These are phyloP conservation scores for Microctenopoma stevenorrisi DNA, from an alignment of 2,797 vertebrate species.

Conservation along the genomic window DNA sequence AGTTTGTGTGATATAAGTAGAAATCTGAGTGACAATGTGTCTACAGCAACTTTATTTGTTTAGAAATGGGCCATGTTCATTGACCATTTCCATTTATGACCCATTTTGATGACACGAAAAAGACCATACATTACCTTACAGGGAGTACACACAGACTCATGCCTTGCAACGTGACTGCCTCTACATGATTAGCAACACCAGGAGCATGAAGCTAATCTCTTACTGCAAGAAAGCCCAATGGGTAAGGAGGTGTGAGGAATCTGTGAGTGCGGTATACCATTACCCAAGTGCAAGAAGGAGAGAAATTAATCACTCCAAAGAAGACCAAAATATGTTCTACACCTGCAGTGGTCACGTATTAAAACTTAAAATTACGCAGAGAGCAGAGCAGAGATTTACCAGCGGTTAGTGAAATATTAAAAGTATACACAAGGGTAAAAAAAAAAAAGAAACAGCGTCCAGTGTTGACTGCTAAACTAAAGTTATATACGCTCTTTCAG, in stretches of 20 bases:
- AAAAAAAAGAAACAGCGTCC: constrained; percentile 23
- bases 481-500: neutral
- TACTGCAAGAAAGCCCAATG: constrained; percentile 65
- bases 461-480: constrained; percentile 23
- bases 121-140: constrained; percentile 28
- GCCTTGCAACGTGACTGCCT: constrained; percentile 69
- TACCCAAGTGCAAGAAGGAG: constrained; percentile 58
- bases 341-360: constrained; percentile 71
- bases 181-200: constrained; percentile 71
- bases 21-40: constrained; percentile 3
- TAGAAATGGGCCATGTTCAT: constrained; percentile 8
- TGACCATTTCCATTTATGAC: constrained; percentile 1
- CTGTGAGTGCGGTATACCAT: constrained; percentile 45
- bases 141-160: constrained; percentile 38
- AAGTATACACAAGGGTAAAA: constrained; percentile 50
- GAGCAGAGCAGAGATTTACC: constrained; percentile 54
- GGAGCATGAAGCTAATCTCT: constrained; percentile 75
- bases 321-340: constrained; percentile 59
- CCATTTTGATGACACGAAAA: neutral
- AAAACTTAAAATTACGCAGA: constrained; percentile 64
- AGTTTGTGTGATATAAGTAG: neutral
- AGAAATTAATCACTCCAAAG: constrained; percentile 76
- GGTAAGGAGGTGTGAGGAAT: constrained; percentile 60
- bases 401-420: constrained; percentile 51
- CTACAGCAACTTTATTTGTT: constrained; percentile 1